phyloP scores from a whole-genome alignment of 2,797 vertebrate genomes.

The Dermochelys coriacea region DNA sequence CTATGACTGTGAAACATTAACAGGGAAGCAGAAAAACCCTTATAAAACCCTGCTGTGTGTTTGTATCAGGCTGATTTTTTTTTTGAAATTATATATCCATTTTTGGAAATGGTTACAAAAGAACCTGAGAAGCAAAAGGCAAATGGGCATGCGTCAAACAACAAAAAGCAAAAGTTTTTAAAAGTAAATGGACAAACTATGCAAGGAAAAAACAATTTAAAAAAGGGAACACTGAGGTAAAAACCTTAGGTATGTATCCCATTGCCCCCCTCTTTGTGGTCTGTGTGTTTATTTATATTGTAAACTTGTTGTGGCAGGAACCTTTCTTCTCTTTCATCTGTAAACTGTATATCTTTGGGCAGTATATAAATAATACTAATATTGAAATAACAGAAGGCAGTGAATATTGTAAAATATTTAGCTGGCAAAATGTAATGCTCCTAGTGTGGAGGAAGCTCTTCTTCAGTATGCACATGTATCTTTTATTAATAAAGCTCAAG shows the following conservation, averaged over 20 bases:
- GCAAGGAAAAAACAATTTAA: neutral
- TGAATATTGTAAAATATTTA: slow-evolving; percentile 26
- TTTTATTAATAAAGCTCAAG: slow-evolving; percentile 66
- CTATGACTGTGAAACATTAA: neutral
- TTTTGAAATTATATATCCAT: neutral
- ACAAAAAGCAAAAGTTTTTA: neutral
- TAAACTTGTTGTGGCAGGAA: neutral
- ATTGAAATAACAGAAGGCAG: slow-evolving; percentile 36
- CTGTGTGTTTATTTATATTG: neutral
- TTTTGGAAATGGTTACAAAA: neutral
- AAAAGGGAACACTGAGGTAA: neutral
- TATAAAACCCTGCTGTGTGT: neutral
- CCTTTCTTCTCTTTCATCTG: neutral
- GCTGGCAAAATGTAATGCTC: slow-evolving; percentile 41
- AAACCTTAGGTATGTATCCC: neutral
- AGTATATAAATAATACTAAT: slow-evolving; percentile 25
- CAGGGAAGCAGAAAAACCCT: fast-evolving
- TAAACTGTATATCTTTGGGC: neutral
- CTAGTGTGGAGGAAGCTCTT: slow-evolving; percentile 29
- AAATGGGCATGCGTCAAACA: neutral
- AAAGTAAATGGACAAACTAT: neutral
- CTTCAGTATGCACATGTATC: slow-evolving; percentile 40
- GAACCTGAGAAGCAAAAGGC: neutral
- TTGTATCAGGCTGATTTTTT: neutral
- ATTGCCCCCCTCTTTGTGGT: neutral